Conservation (phyloP, 37 sponge, comb jelly and placozoan genomes). For the Aplysina aerophoba region DNA sequence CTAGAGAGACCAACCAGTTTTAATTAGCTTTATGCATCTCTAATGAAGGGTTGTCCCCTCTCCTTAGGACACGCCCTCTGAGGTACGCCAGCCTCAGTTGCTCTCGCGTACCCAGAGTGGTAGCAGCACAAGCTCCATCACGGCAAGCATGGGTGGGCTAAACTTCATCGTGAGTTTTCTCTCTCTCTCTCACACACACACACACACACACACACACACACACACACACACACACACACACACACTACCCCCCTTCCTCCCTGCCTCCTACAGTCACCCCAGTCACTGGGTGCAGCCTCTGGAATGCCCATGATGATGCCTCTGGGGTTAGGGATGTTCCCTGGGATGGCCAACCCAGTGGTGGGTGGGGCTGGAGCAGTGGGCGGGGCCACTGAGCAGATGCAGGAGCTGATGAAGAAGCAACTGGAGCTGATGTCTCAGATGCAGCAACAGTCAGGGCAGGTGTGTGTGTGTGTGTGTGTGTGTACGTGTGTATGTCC, state of each 20-base stretch:
- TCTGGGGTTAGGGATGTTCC: conserved; percentile 12
- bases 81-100: not conserved
- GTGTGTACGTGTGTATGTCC: not conserved
- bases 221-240: too few relatives aligned
- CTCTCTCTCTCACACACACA: too few relatives aligned
- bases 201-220: too few relatives aligned
- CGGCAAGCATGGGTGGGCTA: not conserved
- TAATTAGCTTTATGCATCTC: too few relatives aligned
- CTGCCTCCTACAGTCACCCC: not conserved
- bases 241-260: conserved; percentile 9
- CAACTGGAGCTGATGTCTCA: not conserved
- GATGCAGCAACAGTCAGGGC: not conserved
- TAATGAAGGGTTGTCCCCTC: not conserved
- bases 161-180: conserved; percentile 18
- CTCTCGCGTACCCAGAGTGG: not conserved
- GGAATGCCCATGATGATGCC: conserved; percentile 27
- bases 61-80: not conserved
- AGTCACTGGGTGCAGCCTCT: not conserved
- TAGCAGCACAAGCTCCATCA: conserved; percentile 9
- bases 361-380: not conserved
- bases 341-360: not conserved
- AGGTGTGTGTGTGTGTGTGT: not conserved
- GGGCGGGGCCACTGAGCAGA: not conserved
- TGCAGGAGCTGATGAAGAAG: conserved; percentile 15
- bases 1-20: too few relatives aligned